Conservation (phyloP, 2,888 invertebrate genomes). For the Apodemia duryi region DNA sequence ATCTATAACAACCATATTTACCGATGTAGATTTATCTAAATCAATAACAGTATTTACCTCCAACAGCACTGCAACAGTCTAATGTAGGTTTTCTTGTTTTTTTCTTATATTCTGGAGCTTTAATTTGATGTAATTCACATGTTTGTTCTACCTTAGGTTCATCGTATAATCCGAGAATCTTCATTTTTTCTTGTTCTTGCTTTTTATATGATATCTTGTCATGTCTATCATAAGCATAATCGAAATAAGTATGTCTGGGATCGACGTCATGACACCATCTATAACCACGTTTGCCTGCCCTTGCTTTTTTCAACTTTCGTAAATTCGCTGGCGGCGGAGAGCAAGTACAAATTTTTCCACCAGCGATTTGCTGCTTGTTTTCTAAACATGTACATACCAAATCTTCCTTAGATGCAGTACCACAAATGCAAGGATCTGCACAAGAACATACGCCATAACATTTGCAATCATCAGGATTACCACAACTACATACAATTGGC, state of each 20-base stretch:
- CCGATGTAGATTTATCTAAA: too few relatives aligned
- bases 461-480: constrained; percentile 53
- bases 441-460: constrained; percentile 55
- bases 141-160: constrained; percentile 33
- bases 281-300: constrained; percentile 60
- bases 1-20: too few relatives aligned
- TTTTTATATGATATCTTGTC: constrained; percentile 49
- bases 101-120: constrained; percentile 50
- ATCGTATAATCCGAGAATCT: constrained; percentile 53
- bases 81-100: constrained; percentile 54
- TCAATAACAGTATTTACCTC: constrained; percentile 43
- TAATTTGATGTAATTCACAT: constrained; percentile 38
- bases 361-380: constrained; percentile 34
- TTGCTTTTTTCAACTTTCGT: constrained; percentile 50
- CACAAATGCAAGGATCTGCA: constrained; percentile 54
- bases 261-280: constrained; percentile 67
- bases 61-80: constrained; percentile 71
- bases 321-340: constrained; percentile 36
- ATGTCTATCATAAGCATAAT: constrained; percentile 57
- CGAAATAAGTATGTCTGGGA: constrained; percentile 64
- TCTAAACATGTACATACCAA: constrained; percentile 50
- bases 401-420: constrained; percentile 35
- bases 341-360: constrained; percentile 45
- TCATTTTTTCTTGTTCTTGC: constrained; percentile 44
- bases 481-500: constrained; percentile 48